Evolutionary conservation across 2,797 vertebrate genomes (phyloP), one percentile per base, ranked within the genome.

Genomic region (Falco naumanni): DNA sequence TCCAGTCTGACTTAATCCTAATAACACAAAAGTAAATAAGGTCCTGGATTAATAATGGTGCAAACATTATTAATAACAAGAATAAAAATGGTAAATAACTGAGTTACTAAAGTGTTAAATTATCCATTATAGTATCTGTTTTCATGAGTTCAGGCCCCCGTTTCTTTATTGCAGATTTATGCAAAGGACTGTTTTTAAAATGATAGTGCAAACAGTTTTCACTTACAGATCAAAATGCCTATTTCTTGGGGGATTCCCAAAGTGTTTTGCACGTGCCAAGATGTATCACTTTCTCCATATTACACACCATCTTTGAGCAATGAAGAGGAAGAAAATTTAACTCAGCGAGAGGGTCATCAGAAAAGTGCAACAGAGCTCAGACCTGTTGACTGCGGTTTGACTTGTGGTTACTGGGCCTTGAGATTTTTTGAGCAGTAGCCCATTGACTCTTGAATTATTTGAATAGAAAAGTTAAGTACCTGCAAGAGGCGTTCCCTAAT

Each of bases 401-500:
- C 78, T 66, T 77, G 51, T 75, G 66, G 74, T 93, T 89, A 57
- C 50, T 65, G 22, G 54, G 22, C 66, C 66, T 47, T 72, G 71
- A 76, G 89, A 51, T n/a, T 75, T 88, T 93, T 95, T 89, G 20
- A 79, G 47, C 33, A 28, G 71, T n/a, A 79, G 29, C n/a, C 14
- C 79, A 37, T 59, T 89, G 81, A 76, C 48, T 84, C n/a, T 24
- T 89, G 66, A 89, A 93, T 92, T 93, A 88, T 93, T 72, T 84
- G 47, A 41, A 10, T 71, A 20, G 45, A 75, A 71, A 39, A 53
- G n/a, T 68, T 39, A 81, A 92, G 37, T 51, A 80, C 16, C 37
- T 71, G 33, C 21, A 71, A 25, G 31, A 39, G 43, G 84, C 87
- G 26, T 65, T 89, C 43, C 37, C 63, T 75, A 48, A 13, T 88